Evolutionary conservation across 2,113 vertebrate genomes (phyloP).

Genomic region (Nothobranchius kuhntae): DNA sequence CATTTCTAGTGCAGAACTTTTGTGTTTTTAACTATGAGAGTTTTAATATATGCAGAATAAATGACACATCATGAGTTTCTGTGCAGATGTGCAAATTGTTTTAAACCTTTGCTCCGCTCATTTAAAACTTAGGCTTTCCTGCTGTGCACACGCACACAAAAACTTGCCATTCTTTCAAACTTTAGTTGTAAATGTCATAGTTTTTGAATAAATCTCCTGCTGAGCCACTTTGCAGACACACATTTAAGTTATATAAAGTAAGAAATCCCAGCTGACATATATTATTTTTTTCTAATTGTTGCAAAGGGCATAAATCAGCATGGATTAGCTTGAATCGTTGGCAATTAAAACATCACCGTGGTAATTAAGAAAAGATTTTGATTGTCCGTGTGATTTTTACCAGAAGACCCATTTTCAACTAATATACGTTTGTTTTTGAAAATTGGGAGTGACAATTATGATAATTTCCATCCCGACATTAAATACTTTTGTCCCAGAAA

Average conservation of each 20-base stretch:
- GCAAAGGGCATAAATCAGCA: conserved; percentile 86
- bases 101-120: conserved; percentile 60
- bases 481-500: conserved; percentile 85
- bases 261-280: conserved; percentile 89
- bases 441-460: conserved; percentile 91
- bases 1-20: conserved; percentile 16
- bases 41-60: conserved; percentile 36
- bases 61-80: conserved; percentile 31
- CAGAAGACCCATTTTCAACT: conserved; percentile 86
- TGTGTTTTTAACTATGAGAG: conserved; percentile 9
- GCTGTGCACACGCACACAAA: conserved; percentile 50
- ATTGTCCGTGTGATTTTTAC: conserved; percentile 91
- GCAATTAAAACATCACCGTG: conserved; percentile 97
- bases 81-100: conserved; percentile 59
- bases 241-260: conserved; percentile 86
- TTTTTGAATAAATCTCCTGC: conserved; percentile 87
- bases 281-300: conserved; percentile 90
- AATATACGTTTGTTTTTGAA: conserved; percentile 95
- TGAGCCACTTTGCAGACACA: conserved; percentile 83
- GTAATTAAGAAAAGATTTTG: conserved; percentile 98
- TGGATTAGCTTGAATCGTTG: conserved; percentile 91
- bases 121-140: conserved; percentile 56
- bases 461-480: conserved; percentile 91
- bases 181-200: conserved; percentile 79
- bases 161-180: conserved; percentile 70